Percentiles rank a stretch among this genome's conserved stretches.
phyloP scores from a whole-genome alignment of 2,113 vertebrate species.

The Triplophysa rosa region DNA sequence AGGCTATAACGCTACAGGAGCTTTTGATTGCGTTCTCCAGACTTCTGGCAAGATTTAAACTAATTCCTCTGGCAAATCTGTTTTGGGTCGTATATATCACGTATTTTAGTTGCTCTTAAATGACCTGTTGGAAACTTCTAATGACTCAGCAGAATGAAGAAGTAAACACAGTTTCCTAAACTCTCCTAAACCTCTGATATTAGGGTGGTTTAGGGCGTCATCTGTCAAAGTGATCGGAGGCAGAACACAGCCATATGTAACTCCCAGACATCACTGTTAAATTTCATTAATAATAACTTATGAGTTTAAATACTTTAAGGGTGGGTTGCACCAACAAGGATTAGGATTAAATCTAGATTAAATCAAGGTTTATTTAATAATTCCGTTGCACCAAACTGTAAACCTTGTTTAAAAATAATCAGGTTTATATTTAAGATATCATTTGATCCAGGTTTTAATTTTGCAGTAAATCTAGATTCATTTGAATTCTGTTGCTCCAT shows the following conservation, averaged over 20 bases:
- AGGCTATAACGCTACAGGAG: not conserved
- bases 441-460: too few species aligned
- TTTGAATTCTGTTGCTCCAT: too few species aligned
- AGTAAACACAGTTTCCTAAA: not conserved
- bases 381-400: too few species aligned
- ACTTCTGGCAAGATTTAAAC: slow-evolving; percentile 10
- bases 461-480: too few species aligned
- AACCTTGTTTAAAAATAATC: too few species aligned
- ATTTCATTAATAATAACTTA: too few species aligned
- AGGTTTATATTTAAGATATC: too few species aligned
- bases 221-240: not conserved
- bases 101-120: slow-evolving; percentile 9
- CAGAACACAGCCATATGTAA: not conserved
- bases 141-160: slow-evolving; percentile 15
- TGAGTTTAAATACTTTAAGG: too few species aligned
- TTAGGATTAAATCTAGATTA: too few species aligned
- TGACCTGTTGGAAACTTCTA: slow-evolving; percentile 1
- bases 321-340: too few species aligned
- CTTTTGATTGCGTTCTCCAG: slow-evolving; percentile 9
- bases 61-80: not conserved
- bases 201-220: not conserved
- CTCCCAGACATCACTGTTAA: not conserved
- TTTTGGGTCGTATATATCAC: slow-evolving; percentile 23
- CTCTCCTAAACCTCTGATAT: slow-evolving; percentile 14
- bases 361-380: too few species aligned